Base-by-base conservation (phyloP, 2,888 invertebrate genomes). In the Troides helena region DNA sequence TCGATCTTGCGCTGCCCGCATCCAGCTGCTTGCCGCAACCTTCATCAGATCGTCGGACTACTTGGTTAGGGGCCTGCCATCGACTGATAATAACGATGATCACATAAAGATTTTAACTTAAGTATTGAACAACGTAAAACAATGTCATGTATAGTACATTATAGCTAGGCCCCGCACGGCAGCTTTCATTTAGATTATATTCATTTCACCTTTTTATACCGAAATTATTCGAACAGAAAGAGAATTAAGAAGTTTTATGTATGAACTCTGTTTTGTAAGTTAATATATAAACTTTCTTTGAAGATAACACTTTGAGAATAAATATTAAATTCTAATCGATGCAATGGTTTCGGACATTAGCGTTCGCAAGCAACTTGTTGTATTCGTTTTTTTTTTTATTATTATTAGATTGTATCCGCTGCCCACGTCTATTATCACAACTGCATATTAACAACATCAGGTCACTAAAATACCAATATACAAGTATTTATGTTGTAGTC, bases 401-500 rank as follows among this genome's bases (percentile, higher is more conserved):
- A 18, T 53, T 12, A 12, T 18, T 46, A 46, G 46, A 53, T 53
- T 59, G 43, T 43, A 25, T 5, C 14, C 23, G 10, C 39, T 36
- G n/a, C 62, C 66, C 66, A 70, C 70, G 59, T 53, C 43, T 63
- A 39, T 63, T 46, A 61, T 62, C 23, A 23, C 21, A 60, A 66
- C 66, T 66, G 66, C 62, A 70, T 70, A 59, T 63, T 63, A 63
- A 63, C 12, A n/a, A 63, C 36, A 57, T 43, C 46, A 30, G 36
- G 30, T 58, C 50, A 62, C 58, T 56, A 66, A 63, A 63, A 58
- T 63, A 63, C 50, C 59, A 39, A 39, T 59, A 64, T 63, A 36
- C 53, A 63, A 25, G 23, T 57, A 60, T 67, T 64, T 18, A 23
- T n/a, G 23, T 46, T 12, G 46, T 12, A 25, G 3, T 23, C 18